Evolutionary conservation across 2,113 vertebrate genomes (phyloP), one percentile per base, ranked within the genome.

Genomic region (Oriolus oriolus): DNA sequence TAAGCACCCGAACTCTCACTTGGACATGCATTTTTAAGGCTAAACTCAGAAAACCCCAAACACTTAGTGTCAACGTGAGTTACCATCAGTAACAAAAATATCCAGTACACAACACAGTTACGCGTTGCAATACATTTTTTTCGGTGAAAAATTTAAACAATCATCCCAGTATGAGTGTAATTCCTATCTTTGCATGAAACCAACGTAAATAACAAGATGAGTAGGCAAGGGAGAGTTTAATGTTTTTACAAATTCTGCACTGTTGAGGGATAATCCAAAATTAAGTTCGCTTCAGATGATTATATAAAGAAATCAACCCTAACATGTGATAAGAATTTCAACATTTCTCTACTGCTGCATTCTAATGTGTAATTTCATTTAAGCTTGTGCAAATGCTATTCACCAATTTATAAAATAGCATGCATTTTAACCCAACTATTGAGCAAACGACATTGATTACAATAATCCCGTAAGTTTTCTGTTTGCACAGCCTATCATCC

Each of bases 271-370:
- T 21, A 73, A 85, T 47, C 52, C 27, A 76, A 90, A 94, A 88
- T 86, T 79, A 30, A 71, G 44, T 80, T 88, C 22, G 44, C 15
- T 84, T 89, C 47, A 59, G 13, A 68, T 50, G 15, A 77, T 89
- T 90, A 75, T n/a, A 66, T 52, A 87, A 91, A 74, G 68, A 90
- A 86, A 88, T 41, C 27, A 93, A 47, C 23, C n/a, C 19, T 90
- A 92, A 93, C 84, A 89, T 64, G 42, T 47, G 33, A 2, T 71
- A 89, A 63, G 53, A 76, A 83, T 83, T 68, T 92, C 33, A 87
- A 33, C 15, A 69, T 33, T 35, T 86, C 39, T 39, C 33, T 84
- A 81, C 59, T 26, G 33, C 35, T 84, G 27, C 13, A 35, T 28
- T 80, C 27, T 50, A 74, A 20, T 18, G 13, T 70, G 19, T 30